Evolutionary conservation across 1,140 invertebrate genomes (phyloP).

Genomic region (Drosophila ohnishii): DNA sequence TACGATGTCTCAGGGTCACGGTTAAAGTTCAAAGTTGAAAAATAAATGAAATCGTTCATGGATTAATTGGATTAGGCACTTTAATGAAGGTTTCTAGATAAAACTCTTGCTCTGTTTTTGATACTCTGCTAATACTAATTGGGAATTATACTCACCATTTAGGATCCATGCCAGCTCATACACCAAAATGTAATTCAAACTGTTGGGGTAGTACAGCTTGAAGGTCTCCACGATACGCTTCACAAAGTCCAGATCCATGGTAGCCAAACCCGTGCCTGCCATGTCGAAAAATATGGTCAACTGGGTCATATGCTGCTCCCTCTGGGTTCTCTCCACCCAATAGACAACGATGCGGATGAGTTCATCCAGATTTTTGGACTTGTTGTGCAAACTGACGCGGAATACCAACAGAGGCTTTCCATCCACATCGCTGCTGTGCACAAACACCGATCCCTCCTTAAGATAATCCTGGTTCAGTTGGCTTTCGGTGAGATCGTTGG

Average conservation of each 20-base stretch:
- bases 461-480: constrained; percentile 89
- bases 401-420: constrained; percentile 90
- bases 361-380: constrained; percentile 89
- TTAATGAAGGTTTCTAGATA: neutral
- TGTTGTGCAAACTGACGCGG: constrained; percentile 89
- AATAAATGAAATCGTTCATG: too few relatives aligned
- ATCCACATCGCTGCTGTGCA: constrained; percentile 91
- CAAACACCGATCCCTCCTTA: constrained; percentile 90
- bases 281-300: constrained; percentile 96
- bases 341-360: constrained; percentile 93
- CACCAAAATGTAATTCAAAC: constrained; percentile 95
- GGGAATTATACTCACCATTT: constrained; percentile 86
- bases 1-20: constrained; percentile 13
- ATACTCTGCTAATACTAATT: too few relatives aligned
- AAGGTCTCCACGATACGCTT: constrained; percentile 94
- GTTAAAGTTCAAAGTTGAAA: constrained; percentile 22
- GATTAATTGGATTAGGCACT: neutral
- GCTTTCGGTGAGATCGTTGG: constrained; percentile 90
- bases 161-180: constrained; percentile 98
- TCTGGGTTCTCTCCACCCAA: constrained; percentile 93
- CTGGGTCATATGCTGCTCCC: constrained; percentile 89
- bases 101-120: too few relatives aligned
- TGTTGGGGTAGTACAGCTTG: constrained; percentile 95
- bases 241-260: constrained; percentile 94
- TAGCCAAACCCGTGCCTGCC: constrained; percentile 91